Evolutionary conservation across 2,113 vertebrate genomes (phyloP), one percentile per base, ranked within the genome.

Genomic region (Antennarius striatus): DNA sequence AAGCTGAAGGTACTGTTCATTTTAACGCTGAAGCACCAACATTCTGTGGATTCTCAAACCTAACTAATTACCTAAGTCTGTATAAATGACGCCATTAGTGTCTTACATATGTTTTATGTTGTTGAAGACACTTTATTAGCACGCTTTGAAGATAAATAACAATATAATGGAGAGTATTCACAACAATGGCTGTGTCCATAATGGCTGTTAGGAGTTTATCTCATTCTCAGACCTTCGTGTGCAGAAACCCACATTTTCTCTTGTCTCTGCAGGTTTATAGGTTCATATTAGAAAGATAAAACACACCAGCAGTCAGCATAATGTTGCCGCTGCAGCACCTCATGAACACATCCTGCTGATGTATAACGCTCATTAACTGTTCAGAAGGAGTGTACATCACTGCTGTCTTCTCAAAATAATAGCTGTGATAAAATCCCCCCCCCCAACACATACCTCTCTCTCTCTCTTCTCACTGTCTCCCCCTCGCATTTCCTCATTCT

Each of bases 1-100:
- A 99, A 99, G 75, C 94, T 99, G 47, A 99, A 99, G 96, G 98
- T 99, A 93, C 36, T 5, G 17, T 52, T 58, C 4, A 32, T 11
- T 52, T 32, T 0, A 43, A 16, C 16, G 45, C 13, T 17, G 3
- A 59, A 4, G 3, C 46, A 10, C 8, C 4, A n/a, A 39, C 46
- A 29, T 29, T 7, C 12, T 51, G 10, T 12, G 47, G 7, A 13
- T 45, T 32, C 45, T 16, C 4, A 30, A 11, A 12, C 14, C 3
- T 36, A 22, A 22, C 3, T 45, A 6, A 14, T 55, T 12, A 15
- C 3, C 10, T 14, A 2, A 1, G 9, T 53, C 3, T 4, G 29
- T 10, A 5, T 49, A 57, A 63, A 57, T 29, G 3, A 14, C 39
- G 14, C 17, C 10, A 28, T 45, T 40, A 56, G 10, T 1, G 0